Evolutionary conservation across 2,113 vertebrate genomes (phyloP).

Genomic region (Nicator chloris): DNA sequence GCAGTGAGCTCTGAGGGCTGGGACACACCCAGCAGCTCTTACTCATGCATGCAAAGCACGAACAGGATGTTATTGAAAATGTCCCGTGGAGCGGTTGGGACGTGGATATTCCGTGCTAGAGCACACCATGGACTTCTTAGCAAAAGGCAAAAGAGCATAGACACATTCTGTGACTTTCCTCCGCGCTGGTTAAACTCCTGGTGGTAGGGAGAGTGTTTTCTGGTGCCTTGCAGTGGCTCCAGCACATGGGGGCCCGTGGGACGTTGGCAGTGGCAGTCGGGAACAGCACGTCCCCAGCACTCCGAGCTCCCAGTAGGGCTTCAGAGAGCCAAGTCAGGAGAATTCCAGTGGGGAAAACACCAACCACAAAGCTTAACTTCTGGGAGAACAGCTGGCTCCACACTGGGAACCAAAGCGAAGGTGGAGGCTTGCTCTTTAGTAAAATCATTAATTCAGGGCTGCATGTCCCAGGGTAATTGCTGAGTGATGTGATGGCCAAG

Average conservation of each 20-base stretch:
- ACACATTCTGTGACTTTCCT: not conserved
- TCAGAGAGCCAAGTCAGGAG: not conserved
- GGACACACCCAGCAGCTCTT: conserved; percentile 47
- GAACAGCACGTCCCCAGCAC: not conserved
- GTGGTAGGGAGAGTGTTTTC: not conserved
- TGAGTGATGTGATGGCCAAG: not conserved
- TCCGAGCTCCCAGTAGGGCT: not conserved
- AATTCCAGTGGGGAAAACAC: not conserved
- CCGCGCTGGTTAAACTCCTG: rapidly evolving
- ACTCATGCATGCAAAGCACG: not conserved
- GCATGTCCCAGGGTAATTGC: not conserved
- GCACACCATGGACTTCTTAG: rapidly evolving
- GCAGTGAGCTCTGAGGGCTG: not conserved
- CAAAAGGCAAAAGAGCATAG: not conserved
- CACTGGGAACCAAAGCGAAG: not conserved
- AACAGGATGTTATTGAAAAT: not conserved
- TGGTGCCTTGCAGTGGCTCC: not conserved
- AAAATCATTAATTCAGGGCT: not conserved
- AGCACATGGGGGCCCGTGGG: rapidly evolving
- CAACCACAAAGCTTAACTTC: not conserved
- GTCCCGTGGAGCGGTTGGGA: rapidly evolving
- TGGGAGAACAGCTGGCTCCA: not conserved
- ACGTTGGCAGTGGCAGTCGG: rapidly evolving
- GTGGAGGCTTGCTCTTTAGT: not conserved
- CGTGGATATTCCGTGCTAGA: rapidly evolving